Evolutionary conservation across 1,140 invertebrate genomes (phyloP).

Genomic region (Drosophila busckii): DNA sequence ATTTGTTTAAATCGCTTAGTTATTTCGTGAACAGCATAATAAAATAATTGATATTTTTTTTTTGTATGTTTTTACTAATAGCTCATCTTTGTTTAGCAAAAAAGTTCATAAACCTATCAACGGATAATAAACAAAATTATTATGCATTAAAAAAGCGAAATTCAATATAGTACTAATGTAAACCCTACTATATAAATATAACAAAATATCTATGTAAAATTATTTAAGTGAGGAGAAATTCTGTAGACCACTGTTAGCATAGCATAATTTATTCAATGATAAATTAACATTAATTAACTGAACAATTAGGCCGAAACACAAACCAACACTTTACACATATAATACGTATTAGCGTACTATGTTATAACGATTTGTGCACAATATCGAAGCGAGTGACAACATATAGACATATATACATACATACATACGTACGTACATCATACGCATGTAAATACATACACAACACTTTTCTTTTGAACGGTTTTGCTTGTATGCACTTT

Average conservation of each 20-base stretch:
- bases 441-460: constrained; percentile 2
- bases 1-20: too few species aligned
- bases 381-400: background rate
- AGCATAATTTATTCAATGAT: constrained; percentile 67
- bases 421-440: constrained; percentile 1
- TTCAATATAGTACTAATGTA: constrained; percentile 24
- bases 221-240: constrained; percentile 34
- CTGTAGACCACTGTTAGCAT: constrained; percentile 58
- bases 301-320: background rate
- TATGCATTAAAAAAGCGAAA: constrained; percentile 20
- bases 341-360: constrained; percentile 23
- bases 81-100: constrained; percentile 71
- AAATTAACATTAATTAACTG: constrained; percentile 10
- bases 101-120: constrained; percentile 31
- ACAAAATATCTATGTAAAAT: constrained; percentile 24
- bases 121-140: constrained; percentile 19
- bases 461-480: constrained; percentile 3
- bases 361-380: constrained; percentile 32
- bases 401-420: constrained; percentile 19
- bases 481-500: too few species aligned
- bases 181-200: constrained; percentile 10
- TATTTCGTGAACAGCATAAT: too few species aligned
- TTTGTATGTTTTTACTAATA: constrained; percentile 52
- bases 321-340: background rate
- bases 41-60: too few species aligned